Conservation (phyloP, 2,888 invertebrate genomes). For the Gymnoscelis rufifasciata region DNA sequence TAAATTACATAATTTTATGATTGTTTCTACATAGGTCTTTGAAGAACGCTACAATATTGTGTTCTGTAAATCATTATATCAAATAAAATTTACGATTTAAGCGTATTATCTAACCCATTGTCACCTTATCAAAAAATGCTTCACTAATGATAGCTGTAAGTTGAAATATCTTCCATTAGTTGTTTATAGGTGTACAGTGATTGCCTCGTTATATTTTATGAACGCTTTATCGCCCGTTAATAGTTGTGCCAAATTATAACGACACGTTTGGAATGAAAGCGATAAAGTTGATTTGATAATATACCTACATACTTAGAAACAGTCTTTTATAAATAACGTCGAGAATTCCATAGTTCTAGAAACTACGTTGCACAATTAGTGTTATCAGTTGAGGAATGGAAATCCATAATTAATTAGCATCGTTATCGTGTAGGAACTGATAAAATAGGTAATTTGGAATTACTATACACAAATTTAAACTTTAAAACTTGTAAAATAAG, state of each 20-base stretch:
- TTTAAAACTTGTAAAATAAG: conserved; percentile 4
- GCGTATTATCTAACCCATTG: too few species aligned
- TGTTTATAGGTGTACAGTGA: conserved; percentile 48
- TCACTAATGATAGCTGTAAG: conserved; percentile 32
- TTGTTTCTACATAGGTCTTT: too few species aligned
- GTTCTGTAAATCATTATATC: too few species aligned
- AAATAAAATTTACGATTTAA: too few species aligned
- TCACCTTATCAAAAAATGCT: conserved; percentile 7
- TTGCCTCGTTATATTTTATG: conserved; percentile 50
- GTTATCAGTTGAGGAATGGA: conserved; percentile 9
- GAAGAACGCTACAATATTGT: too few species aligned
- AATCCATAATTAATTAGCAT: conserved; percentile 9
- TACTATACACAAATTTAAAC: not conserved
- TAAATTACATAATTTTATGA: too few species aligned
- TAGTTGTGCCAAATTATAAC: conserved; percentile 54
- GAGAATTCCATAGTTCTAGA: not conserved
- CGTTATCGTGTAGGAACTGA: conserved; percentile 34
- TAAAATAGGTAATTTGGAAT: conserved; percentile 26
- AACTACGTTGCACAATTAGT: not conserved
- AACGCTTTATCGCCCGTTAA: conserved; percentile 53
- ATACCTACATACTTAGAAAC: too few species aligned
- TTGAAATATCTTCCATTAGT: conserved; percentile 67
- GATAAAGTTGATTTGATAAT: too few species aligned
- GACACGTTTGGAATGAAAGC: conserved; percentile 15
- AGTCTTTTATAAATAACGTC: not conserved